A percentile compares a stretch with the other conserved stretches of the same genome.
These are phyloP conservation scores for Sinocyclocheilus anophthalmus DNA, from an alignment of 2,113 vertebrate species.

Conservation along the genomic window DNA sequence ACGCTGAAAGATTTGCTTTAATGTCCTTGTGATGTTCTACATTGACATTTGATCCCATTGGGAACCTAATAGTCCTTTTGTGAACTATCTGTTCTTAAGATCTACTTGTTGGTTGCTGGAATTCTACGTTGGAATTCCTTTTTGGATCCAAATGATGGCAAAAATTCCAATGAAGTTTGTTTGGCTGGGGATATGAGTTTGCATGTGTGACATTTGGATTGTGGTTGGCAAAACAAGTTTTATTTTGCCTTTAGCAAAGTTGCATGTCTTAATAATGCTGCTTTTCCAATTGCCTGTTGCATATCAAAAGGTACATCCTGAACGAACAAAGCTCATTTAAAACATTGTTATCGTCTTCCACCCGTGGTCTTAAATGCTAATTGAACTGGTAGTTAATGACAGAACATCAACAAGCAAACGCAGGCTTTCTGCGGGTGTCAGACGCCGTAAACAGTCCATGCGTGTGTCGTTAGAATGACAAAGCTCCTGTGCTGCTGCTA, in stretches of 20 bases:
- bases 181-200: background rate
- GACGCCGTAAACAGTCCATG: conserved; percentile 61
- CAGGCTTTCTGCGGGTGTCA: conserved; percentile 47
- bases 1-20: background rate
- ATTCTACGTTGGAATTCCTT: background rate
- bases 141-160: background rate
- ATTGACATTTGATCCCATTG: background rate
- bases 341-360: conserved; percentile 12
- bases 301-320: background rate
- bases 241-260: background rate
- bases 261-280: background rate
- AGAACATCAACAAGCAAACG: background rate
- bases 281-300: background rate
- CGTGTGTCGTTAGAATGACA: conserved; percentile 68
- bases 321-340: background rate
- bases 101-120: conserved; percentile 16
- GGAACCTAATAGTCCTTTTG: background rate
- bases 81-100: background rate
- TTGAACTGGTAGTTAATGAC: conserved; percentile 33
- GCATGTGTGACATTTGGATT: background rate
- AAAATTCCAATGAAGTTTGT: background rate
- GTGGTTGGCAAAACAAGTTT: background rate
- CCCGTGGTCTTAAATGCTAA: conserved; percentile 22
- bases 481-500: conserved; percentile 59
- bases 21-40: background rate